Percentiles rank a stretch among this genome's conserved stretches.
phyloP scores from a whole-genome alignment of 1,140 invertebrate genomes.

The Physella acuta region DNA sequence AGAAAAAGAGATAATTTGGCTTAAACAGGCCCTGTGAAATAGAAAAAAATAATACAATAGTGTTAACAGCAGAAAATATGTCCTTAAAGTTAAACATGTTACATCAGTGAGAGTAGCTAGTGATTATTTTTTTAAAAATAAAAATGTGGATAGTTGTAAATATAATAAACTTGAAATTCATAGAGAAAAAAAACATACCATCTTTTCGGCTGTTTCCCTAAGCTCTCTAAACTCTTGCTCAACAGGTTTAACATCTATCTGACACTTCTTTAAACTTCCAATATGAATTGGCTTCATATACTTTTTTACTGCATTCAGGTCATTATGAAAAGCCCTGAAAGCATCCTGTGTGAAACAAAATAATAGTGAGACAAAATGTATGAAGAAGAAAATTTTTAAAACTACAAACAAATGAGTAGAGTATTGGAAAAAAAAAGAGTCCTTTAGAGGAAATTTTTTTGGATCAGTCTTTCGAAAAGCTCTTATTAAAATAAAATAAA shows the following conservation, averaged over 20 bases:
- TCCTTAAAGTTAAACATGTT: no score
- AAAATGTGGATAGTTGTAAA: no score
- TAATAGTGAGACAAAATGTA: no score
- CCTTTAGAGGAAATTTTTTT: background rate
- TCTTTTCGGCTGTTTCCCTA: conserved; percentile 48
- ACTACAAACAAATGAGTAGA: background rate
- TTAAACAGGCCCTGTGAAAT: conserved; percentile 52
- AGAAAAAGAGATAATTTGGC: conserved; percentile 53
- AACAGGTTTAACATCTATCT: conserved; percentile 30
- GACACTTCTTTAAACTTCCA: conserved; percentile 37
- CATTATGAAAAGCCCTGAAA: conserved; percentile 56
- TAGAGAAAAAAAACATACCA: conserved; percentile 36
- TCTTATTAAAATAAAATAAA: no score
- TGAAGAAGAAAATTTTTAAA: background rate
- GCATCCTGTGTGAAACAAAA: conserved; percentile 58
- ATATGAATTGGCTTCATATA: conserved; percentile 53
- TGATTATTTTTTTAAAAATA: no score
- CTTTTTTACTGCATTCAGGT: conserved; percentile 45
- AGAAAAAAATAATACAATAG: no score
- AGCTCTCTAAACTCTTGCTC: conserved; percentile 53
- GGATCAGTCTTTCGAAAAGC: background rate
- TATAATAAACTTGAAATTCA: no score
- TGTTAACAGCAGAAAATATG: no score
- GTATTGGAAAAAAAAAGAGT: background rate
- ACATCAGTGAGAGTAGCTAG: no score